Evolutionary conservation across 2,888 invertebrate species (phyloP), one percentile per base, ranked within the genome.

Genomic region (Tineola bisselliella): DNA sequence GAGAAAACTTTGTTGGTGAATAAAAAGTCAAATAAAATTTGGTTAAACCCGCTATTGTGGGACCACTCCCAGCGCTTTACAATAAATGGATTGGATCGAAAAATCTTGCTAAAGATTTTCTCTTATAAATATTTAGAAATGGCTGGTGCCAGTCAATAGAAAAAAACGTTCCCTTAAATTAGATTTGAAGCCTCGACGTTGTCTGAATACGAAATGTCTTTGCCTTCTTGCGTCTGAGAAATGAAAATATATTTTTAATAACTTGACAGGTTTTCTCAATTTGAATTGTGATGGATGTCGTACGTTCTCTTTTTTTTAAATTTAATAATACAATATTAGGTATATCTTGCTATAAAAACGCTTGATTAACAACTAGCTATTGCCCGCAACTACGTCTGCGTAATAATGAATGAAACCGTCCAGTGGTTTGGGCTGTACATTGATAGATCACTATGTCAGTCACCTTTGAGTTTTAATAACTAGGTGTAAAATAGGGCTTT

Each of bases 91-190:
- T 43, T 43, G 43, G 43, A 43, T 43, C 43, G 43, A 52, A 52
- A 25, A 56, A 56, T 56, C 56, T 25, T 12, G 30, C 25, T 25
- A 56, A 56, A 56, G 56, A 56, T 56, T 56, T 30, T 30, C 56
- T 56, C n/a, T 56, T 60, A 60, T 60, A 60, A 60, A 60, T 60
- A 60, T 60, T 60, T 60, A 60, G 44, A 44, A 19, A 43, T 44
- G 25, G 44, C 25, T 19, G 18, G n/a, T 44, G n/a, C 15, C 15
- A 30, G 33, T 44, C 44, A 44, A 60, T 60, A 44, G 60, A 60
- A 60, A 59, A 56, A 60, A 60, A 60, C 60, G 60, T 60, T 60
- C 18, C 19, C 44, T 31, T 19, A 60, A 60, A 60, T 60, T 60
- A 60, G 60, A 60, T 60, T 60, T 33, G 59, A 43, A 43, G 60